phyloP scores from a whole-genome alignment of 2,113 vertebrate species.

The Eupsittula cactorum region DNA sequence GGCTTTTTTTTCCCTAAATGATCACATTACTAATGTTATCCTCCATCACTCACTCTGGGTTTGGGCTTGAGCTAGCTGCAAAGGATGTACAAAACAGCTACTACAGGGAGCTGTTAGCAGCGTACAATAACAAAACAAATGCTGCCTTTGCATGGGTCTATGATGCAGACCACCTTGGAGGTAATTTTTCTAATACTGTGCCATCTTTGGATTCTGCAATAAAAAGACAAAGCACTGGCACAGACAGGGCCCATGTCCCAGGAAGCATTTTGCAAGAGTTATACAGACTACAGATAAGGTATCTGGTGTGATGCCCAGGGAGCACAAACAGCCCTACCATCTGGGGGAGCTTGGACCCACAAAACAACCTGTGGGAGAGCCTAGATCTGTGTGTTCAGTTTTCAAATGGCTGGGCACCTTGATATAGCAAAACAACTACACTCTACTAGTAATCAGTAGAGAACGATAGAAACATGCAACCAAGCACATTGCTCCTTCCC shows the following conservation, averaged over 20 bases:
- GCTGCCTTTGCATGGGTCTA: neutral
- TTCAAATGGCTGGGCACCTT: neutral
- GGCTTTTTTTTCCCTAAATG: neutral
- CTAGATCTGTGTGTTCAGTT: neutral
- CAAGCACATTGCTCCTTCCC: neutral
- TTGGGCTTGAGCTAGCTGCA: neutral
- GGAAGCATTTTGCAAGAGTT: neutral
- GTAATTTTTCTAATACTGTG: neutral
- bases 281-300: neutral
- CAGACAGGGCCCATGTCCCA: rapidly evolving
- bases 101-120: neutral
- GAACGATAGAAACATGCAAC: neutral
- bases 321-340: neutral
- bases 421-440: neutral
- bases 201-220: neutral
- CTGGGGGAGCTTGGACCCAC: neutral
- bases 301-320: neutral
- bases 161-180: neutral
- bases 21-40: neutral
- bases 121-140: neutral
- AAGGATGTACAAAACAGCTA: neutral
- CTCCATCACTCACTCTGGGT: neutral
- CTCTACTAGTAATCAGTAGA: neutral
- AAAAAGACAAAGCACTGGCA: neutral
- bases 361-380: neutral